Evolutionary conservation across 2,797 vertebrate species (phyloP).

Genomic region (Vireo griseus): DNA sequence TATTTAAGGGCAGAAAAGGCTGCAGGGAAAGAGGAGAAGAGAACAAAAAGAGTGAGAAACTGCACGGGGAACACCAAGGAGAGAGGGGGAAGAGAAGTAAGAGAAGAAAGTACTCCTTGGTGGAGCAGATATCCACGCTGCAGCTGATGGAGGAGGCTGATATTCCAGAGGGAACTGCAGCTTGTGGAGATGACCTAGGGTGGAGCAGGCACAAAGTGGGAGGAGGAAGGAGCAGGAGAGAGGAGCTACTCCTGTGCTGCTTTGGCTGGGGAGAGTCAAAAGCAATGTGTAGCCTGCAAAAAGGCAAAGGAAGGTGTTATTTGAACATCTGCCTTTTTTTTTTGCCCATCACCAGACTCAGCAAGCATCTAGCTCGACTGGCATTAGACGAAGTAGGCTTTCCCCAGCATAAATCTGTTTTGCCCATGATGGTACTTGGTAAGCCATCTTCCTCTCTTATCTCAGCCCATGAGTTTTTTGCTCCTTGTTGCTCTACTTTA

Average conservation of each 20-base stretch:
- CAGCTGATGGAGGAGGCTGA: not conserved
- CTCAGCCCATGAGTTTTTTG: not conserved
- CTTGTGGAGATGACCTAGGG: accelerated
- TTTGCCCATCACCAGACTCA: not conserved
- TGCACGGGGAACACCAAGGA: not conserved
- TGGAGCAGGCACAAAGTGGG: not conserved
- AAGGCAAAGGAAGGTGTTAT: not conserved
- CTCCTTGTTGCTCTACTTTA: not conserved
- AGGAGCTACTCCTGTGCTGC: not conserved
- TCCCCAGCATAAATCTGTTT: not conserved
- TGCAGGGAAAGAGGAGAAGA: not conserved
- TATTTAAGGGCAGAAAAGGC: not conserved
- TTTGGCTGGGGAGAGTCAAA: not conserved
- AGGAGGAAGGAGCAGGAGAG: not conserved
- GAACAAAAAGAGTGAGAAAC: not conserved
- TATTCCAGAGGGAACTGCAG: not conserved
- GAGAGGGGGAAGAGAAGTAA: not conserved
- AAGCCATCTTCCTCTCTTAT: not conserved
- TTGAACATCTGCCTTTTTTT: not conserved
- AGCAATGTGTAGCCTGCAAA: not conserved
- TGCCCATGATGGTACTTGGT: not conserved
- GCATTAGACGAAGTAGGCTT: not conserved
- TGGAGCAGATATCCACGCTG: not conserved
- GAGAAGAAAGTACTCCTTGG: not conserved
- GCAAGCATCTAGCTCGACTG: not conserved